These are phyloP conservation scores for Maconellicoccus hirsutus DNA, from an alignment of 1,140 invertebrate genomes.

Conservation along the genomic window DNA sequence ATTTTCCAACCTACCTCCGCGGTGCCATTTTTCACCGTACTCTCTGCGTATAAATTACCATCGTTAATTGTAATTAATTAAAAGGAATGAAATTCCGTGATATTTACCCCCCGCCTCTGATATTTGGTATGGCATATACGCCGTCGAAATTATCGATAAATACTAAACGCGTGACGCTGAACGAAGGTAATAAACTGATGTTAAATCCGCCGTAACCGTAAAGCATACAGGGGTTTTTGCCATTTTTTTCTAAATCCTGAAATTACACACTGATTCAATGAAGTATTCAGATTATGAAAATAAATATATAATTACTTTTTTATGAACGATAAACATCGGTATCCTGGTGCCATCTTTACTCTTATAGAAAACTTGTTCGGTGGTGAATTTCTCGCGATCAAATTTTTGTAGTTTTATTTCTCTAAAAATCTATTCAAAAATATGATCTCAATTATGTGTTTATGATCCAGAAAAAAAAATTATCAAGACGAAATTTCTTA, in stretches of 20 bases:
- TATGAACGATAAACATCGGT: slow-evolving; percentile 93
- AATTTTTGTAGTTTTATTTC: slow-evolving; percentile 78
- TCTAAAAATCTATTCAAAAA: slow-evolving; percentile 51
- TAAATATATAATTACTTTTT: slow-evolving; percentile 46
- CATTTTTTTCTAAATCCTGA: slow-evolving; percentile 50
- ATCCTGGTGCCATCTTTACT: slow-evolving; percentile 92
- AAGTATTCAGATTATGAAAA: slow-evolving; percentile 11
- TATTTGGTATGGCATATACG: slow-evolving; percentile 81
- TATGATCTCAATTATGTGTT: no score
- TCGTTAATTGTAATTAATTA: no score
- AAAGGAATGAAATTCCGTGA: background rate
- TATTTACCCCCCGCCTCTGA: slow-evolving; percentile 83
- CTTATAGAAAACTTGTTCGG: slow-evolving; percentile 62
- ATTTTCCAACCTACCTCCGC: slow-evolving; percentile 75
- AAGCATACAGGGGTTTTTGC: slow-evolving; percentile 63
- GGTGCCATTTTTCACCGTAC: slow-evolving; percentile 96
- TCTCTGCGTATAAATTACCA: slow-evolving; percentile 51
- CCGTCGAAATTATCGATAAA: slow-evolving; percentile 86
- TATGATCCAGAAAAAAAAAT: no score
- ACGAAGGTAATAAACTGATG: slow-evolving; percentile 75
- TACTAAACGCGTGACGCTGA: slow-evolving; percentile 67
- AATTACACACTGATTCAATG: slow-evolving; percentile 23
- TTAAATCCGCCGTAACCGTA: slow-evolving; percentile 99
- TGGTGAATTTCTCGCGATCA: slow-evolving; percentile 61
- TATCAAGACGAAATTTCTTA: slow-evolving; percentile 40